Percentiles rank a stretch among this genome's conserved stretches.
Conservation (phyloP, 2,888 invertebrate genomes). For the Pimpla rufipes region DNA sequence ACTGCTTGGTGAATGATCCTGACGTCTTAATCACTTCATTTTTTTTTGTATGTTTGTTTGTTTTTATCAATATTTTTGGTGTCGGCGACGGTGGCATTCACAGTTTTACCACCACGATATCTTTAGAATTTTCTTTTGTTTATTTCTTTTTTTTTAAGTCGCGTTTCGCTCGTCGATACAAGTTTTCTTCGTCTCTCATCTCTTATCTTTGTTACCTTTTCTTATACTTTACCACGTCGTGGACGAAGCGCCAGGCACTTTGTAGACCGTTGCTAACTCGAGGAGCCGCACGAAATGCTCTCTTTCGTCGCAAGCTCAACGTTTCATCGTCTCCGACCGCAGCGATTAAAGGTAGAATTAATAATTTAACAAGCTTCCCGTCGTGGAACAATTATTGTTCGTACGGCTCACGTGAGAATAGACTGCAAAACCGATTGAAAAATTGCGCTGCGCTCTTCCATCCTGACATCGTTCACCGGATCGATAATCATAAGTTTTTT, state of each 20-base stretch:
- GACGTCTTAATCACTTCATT: constrained; percentile 36
- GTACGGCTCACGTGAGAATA: background rate
- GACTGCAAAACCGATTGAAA: constrained; percentile 4
- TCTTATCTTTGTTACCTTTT: constrained; percentile 2
- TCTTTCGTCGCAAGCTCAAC: background rate
- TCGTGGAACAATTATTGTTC: constrained; percentile 7
- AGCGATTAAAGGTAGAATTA: background rate
- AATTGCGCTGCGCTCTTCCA: background rate
- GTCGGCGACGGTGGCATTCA: constrained; percentile 56
- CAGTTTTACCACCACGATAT: constrained; percentile 45
- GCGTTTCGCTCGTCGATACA: constrained; percentile 40
- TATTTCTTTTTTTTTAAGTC: constrained; percentile 36
- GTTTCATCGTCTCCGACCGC: constrained; percentile 3
- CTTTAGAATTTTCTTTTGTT: constrained; percentile 62
- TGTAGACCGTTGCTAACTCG: constrained; percentile 52
- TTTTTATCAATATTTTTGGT: constrained; percentile 53
- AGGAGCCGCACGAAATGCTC: constrained; percentile 9
- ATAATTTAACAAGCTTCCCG: constrained; percentile 14
- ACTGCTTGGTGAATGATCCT: constrained; percentile 51
- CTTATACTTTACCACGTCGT: constrained; percentile 71
- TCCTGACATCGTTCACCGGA: no score
- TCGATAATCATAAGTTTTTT: background rate
- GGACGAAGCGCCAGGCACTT: constrained; percentile 78
- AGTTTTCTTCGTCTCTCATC: constrained; percentile 6
- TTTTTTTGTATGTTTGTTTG: constrained; percentile 27